phyloP scores from a whole-genome alignment of 2,888 invertebrate genomes.

The Conomelus anceps region DNA sequence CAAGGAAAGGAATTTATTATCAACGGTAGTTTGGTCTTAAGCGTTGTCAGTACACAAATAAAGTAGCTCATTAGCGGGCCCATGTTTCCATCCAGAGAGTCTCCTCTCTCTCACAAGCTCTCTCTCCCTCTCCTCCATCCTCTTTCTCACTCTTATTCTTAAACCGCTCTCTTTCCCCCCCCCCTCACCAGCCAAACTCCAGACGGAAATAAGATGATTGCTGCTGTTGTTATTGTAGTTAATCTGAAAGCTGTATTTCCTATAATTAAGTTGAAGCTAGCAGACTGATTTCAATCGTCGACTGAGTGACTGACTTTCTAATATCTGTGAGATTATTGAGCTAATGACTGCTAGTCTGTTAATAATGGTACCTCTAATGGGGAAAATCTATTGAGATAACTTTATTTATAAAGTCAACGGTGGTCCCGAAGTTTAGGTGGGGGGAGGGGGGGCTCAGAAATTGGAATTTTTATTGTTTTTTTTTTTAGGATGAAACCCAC shows the following conservation, averaged over 20 bases:
- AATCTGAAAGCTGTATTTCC: background rate
- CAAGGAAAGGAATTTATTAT: background rate
- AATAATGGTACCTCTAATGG: too few species aligned
- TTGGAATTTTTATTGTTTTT: too few species aligned
- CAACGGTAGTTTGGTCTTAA: background rate
- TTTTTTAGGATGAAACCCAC: too few species aligned
- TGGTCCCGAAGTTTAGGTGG: too few species aligned
- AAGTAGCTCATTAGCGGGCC: background rate
- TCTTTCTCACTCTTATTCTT: background rate
- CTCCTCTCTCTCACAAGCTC: background rate
- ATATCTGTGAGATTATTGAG: background rate
- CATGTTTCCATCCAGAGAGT: background rate
- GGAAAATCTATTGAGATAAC: too few species aligned
- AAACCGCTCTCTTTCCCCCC: background rate
- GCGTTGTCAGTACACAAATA: background rate
- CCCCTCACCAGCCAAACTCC: background rate
- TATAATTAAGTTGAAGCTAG: background rate
- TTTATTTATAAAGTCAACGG: too few species aligned
- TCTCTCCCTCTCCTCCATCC: background rate
- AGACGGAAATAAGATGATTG: background rate
- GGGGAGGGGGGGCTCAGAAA: too few species aligned
- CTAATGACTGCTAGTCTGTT: background rate
- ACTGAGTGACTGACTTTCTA: background rate
- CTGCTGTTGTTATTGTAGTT: too few species aligned
- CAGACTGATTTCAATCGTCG: background rate